Evolutionary conservation across 2,888 invertebrate genomes (phyloP).

Genomic region (Halictus ligatus): DNA sequence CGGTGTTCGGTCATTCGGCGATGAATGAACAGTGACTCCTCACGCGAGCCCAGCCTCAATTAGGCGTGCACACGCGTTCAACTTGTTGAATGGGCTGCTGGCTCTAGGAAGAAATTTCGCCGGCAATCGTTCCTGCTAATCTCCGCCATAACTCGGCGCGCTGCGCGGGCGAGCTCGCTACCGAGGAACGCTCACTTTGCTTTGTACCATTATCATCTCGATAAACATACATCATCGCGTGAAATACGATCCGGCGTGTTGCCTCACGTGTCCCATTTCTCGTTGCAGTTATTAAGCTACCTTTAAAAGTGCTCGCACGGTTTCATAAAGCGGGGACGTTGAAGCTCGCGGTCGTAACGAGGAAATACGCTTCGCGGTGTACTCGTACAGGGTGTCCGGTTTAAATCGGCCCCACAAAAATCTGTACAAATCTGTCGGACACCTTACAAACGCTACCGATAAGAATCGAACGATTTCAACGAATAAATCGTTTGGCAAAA

Average conservation of each 20-base stretch:
- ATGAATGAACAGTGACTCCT: constrained; percentile 11
- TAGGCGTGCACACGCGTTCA: constrained; percentile 1
- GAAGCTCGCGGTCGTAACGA: neutral
- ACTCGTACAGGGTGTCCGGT: neutral
- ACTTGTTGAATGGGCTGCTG: constrained; percentile 18
- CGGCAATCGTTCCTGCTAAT: constrained; percentile 8
- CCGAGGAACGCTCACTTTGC: neutral
- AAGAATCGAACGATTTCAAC: neutral
- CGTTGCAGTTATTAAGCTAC: neutral
- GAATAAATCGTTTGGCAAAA: too few relatives aligned
- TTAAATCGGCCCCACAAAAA: neutral
- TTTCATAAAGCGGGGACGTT: neutral
- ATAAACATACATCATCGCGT: constrained; percentile 19
- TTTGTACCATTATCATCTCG: constrained; percentile 1
- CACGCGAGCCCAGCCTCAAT: constrained; percentile 14
- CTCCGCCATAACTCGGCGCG: neutral
- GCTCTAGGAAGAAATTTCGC: constrained; percentile 18
- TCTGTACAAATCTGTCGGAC: neutral
- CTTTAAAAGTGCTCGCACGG: neutral
- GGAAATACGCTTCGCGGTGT: neutral
- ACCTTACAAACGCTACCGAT: too few relatives aligned
- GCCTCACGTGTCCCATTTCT: neutral
- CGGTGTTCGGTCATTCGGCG: neutral
- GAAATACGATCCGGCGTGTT: neutral
- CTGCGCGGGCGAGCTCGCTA: neutral